Conservation (phyloP, 2,113 vertebrate genomes). For the Todiramphus saurophagus region DNA sequence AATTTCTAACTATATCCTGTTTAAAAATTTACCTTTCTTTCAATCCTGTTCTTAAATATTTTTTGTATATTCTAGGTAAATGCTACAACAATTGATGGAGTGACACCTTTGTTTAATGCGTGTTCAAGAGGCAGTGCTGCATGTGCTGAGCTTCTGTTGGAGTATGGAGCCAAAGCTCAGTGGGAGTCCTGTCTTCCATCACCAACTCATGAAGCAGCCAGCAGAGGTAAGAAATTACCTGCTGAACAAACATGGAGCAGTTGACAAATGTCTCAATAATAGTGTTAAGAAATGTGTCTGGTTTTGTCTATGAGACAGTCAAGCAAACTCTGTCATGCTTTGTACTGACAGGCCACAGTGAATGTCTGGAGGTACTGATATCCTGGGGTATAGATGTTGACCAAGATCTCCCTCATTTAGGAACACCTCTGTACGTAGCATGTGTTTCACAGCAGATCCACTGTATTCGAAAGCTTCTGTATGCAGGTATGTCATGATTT, state of each 20-base stretch:
- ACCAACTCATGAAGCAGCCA: conserved; percentile 88
- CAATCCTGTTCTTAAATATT: background rate
- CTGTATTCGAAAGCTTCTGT: conserved; percentile 88
- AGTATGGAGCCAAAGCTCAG: conserved; percentile 89
- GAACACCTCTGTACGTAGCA: conserved; percentile 91
- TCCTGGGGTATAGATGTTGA: conserved; percentile 93
- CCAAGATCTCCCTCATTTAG: conserved; percentile 89
- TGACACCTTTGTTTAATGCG: conserved; percentile 91
- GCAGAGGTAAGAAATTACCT: conserved; percentile 80
- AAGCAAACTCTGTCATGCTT: background rate
- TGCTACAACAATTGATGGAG: conserved; percentile 89
- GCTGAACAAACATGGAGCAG: background rate
- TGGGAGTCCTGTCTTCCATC: conserved; percentile 85
- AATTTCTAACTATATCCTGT: background rate
- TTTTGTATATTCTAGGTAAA: conserved; percentile 82
- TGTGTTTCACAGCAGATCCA: conserved; percentile 87
- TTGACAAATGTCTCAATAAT: background rate
- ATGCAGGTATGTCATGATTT: conserved; percentile 81
- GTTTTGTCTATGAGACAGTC: background rate
- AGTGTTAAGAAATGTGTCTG: background rate
- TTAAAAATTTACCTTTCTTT: background rate
- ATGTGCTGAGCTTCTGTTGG: conserved; percentile 87
- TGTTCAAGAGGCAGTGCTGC: conserved; percentile 86
- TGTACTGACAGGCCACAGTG: conserved; percentile 84
- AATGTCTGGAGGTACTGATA: conserved; percentile 88